Base-by-base conservation (phyloP, 2,797 vertebrate genomes). In the Notamacropus eugenii region DNA sequence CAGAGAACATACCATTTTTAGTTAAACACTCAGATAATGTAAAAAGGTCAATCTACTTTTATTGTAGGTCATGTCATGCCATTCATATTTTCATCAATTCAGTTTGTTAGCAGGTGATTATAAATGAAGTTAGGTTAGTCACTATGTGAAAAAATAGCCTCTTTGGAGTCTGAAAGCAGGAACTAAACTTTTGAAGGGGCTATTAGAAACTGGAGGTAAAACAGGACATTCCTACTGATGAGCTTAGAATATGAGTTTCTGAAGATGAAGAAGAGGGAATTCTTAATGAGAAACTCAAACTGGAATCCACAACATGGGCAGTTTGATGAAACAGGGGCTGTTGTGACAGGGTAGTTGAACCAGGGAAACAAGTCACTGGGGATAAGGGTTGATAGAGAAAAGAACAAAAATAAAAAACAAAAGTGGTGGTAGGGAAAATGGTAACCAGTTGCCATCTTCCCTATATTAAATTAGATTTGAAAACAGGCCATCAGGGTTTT, bases 31-130 rank as follows among this genome's bases (percentile, higher is more conserved):
- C 92, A 95, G 67, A 95, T 46, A 92, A 62, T 55, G 12, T 95
- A 90, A 97, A 96, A 92, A 87, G 55, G 96, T 58, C 52, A 97
- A 97, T 57, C 94, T 16, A 1, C 95, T 91, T 91, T 97, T 94
- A 93, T 58, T 90, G 27, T 96, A 96, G 91, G 92, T 91, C 93
- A 90, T 93, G 93, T 97, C 91, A 93, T 46, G 34, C 12, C 50
- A 90, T 3, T 40, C 92, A 96, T n/a, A 29, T 46, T 93, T 90
- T 96, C 91, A 93, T 95, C 95, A 92, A 94, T 94, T 94, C 95
- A 97, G 13, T 50, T 92, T 40, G 34, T 57, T n/a, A 58, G 22
- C 82, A 92, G 58, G 92, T 90, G 54, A 93, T 57, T 34, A 54
- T 92, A 95, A 50, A 50, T 12, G 34, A 91, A 93, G 56, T 50